Evolutionary conservation across 2,113 vertebrate genomes (phyloP).

Genomic region (Saimiri boliviensis): DNA sequence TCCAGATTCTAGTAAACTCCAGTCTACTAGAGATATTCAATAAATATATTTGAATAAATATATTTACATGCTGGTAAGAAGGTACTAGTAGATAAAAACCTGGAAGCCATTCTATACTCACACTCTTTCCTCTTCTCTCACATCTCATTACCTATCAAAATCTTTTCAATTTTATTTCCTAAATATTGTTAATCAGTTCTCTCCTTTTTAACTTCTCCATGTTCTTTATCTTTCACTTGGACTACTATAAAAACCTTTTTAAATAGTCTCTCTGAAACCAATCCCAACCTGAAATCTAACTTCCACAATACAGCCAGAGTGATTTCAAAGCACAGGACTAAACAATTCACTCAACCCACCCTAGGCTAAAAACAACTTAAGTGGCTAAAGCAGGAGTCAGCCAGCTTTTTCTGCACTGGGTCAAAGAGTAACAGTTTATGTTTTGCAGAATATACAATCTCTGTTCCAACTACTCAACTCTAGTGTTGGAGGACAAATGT

Average conservation of each 20-base stretch:
- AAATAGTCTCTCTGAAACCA: not conserved
- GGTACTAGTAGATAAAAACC: not conserved
- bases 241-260: slow-evolving; percentile 5
- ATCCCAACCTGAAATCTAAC: not conserved
- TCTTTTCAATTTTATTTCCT: not conserved
- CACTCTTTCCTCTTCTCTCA: not conserved
- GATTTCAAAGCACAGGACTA: slow-evolving; percentile 17
- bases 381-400: not conserved
- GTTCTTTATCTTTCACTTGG: slow-evolving; percentile 9
- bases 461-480: slow-evolving; percentile 30
- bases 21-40: not conserved
- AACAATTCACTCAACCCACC: not conserved
- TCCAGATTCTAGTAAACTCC: not conserved
- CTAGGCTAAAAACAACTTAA: not conserved
- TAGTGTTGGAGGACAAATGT: slow-evolving; percentile 5
- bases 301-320: not conserved
- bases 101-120: not conserved
- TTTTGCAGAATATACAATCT: not conserved
- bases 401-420: not conserved
- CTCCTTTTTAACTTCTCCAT: not conserved
- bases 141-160: slow-evolving; percentile 4
- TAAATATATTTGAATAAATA: slow-evolving; percentile 15
- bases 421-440: not conserved
- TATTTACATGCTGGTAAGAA: not conserved
- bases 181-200: not conserved